These are phyloP conservation scores for Archivesica marissinica DNA, from an alignment of 1,140 invertebrate genomes.

Conservation along the genomic window DNA sequence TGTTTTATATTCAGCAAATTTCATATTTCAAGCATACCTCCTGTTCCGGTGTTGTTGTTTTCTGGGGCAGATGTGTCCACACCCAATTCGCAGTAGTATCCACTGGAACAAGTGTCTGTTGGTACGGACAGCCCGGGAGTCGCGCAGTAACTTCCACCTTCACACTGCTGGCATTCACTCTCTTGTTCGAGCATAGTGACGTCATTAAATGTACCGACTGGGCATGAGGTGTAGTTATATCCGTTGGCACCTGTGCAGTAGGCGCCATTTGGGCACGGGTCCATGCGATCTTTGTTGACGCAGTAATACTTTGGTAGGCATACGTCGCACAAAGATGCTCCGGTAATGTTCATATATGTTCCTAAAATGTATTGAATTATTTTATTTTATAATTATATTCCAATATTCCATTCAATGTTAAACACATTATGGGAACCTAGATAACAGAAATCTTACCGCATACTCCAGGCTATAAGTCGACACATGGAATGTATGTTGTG, in stretches of 20 bases:
- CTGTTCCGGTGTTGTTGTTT: constrained; percentile 80
- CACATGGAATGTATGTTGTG: no score
- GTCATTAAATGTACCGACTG: constrained; percentile 77
- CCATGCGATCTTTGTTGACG: constrained; percentile 76
- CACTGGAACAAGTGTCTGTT: constrained; percentile 73
- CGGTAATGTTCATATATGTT: constrained; percentile 81
- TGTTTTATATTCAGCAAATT: no score
- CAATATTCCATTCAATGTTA: no score
- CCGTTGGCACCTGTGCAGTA: constrained; percentile 78
- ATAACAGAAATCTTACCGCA: no score
- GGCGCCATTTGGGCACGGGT: constrained; percentile 77
- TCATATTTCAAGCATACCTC: constrained; percentile 73
- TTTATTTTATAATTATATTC: no score
- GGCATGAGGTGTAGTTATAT: constrained; percentile 76
- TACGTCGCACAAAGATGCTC: constrained; percentile 74
- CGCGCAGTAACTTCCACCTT: constrained; percentile 80
- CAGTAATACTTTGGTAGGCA: constrained; percentile 81
- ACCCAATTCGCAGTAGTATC: constrained; percentile 79
- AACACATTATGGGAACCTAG: no score
- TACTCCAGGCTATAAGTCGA: background rate
- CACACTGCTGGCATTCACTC: constrained; percentile 79
- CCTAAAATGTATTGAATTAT: constrained; percentile 67
- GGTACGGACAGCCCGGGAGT: constrained; percentile 69
- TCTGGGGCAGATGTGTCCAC: constrained; percentile 78
- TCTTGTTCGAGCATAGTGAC: constrained; percentile 67